Evolutionary conservation across 2,113 vertebrate species (phyloP), one percentile per base, ranked within the genome.

Genomic region (Chaetorhynchus papuensis): DNA sequence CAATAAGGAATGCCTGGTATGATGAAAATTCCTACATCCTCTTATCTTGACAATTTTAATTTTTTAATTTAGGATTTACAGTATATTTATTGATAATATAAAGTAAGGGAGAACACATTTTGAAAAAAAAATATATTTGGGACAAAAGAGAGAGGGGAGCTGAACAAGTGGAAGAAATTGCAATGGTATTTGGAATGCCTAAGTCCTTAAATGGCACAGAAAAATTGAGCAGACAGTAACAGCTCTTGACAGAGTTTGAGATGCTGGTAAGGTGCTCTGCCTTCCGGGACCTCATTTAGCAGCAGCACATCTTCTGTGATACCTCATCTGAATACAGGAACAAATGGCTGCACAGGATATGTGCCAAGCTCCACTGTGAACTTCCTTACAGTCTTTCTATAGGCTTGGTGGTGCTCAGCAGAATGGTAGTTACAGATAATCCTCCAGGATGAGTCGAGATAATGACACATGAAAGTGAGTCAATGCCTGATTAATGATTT

Each of bases 141-240:
- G 35, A 11, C 45, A 50, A 69, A 61, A 42, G 44, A 57, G 11
- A 47, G 15, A 12, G 9, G 6, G 9, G 9, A 69, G 7, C 7
- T 76, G 54, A 75, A 39, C 26, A 81, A 28, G 8, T 50, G 21
- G 18, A 41, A 81, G 41, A 39, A 83, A 15, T 30, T 24, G 6
- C 31, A 70, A 11, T 23, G 28, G 27, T 44, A 24, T 80, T 89
- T 5, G 35, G 18, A 76, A 71, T 0, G 0, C 6, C 0, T 41
- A 56, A 60, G 31, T 50, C 41, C 15, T 60, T 59, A 45, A 81
- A 37, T 28, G 18, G 13, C 41, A 39, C 24, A 71, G 64, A 76
- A 63, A 60, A 61, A 56, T 4, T 13, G 15, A 60, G 28, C 11
- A 81, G 28, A 28, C 18, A 54, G 44, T 75, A 70, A 13, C 6